Evolutionary conservation across 37 sponge, comb jelly and placozoan species (phyloP), one percentile per base, ranked within the genome.

Genomic region (Petrosia ficiformis): DNA sequence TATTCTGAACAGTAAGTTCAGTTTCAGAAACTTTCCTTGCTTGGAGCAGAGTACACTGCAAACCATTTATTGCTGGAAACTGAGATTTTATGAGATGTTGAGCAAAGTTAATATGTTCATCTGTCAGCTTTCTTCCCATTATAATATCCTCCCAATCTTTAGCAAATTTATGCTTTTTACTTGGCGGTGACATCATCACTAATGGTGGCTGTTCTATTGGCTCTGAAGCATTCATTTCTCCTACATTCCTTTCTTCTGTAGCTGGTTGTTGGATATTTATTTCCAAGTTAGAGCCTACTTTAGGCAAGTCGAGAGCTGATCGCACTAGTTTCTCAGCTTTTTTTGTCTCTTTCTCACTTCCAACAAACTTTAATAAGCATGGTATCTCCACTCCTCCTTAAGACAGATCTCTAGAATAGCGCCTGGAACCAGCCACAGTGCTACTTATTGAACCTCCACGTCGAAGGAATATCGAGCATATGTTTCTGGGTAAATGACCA

Each of bases 381-480:
- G 54, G 54, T 8, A 14, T 48, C 14, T 48, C 54, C 8, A 48
- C 54, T 48, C 54, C 54, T 19, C 54, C 14, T 48, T 48, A 14
- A 19, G 54, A 48, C 54, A 48, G 14, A 48, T 48, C 54, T 48
- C 54, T 48, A 48, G 54, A 48, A 14, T 48, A 48, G 8, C 54
- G 8, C 14, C 54, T 48, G 8, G 54, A 48, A 19, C 54, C 54
- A 8, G 54, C 14, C 54, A 48, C 54, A 19, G 14, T 8, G 54
- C 54, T 19, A 48, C 14, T 14, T 48, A 48, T 48, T 48, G 14
- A 48, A 8, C 54, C 14, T 14, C 54, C 54, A 19, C 54, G 36
- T 74, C 71, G 25, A 30, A 74, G 38, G 57, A 69, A 75, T 16
- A 75, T 6, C 25, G 70, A 75, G 71, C 76, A 82, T 29, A 68